Conservation (phyloP, 2,888 invertebrate genomes). For the Heliconius erato region DNA sequence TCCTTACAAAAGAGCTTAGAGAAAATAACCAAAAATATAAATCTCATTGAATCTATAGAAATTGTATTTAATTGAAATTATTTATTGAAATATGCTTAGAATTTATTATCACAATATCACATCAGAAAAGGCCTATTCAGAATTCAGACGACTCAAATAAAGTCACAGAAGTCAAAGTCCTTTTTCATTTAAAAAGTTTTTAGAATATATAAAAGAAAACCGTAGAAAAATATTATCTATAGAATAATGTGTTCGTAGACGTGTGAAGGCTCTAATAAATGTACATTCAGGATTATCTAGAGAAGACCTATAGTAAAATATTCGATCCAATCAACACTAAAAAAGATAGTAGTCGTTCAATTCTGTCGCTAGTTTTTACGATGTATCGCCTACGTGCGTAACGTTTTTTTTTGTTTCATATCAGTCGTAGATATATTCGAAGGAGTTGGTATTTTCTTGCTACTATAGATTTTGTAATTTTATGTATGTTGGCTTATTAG, state of each 20-base stretch:
- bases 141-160: background rate
- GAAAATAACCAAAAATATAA: conserved; percentile 6
- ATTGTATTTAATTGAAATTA: conserved; percentile 6
- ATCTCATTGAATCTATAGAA: background rate
- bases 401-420: conserved; percentile 11
- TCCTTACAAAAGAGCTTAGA: background rate
- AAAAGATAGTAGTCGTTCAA: conserved; percentile 39
- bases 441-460: background rate
- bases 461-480: background rate
- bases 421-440: background rate
- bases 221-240: background rate
- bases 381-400: conserved; percentile 15
- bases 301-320: conserved; percentile 42
- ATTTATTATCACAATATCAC: conserved; percentile 3
- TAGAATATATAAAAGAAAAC: conserved; percentile 21
- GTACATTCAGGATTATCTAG: conserved; percentile 32
- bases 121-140: background rate
- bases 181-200: background rate
- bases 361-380: conserved; percentile 40
- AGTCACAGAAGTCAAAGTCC: background rate
- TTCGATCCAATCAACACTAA: conserved; percentile 49
- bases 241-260: conserved; percentile 14
- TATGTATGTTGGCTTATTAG: background rate
- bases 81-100: conserved; percentile 15
- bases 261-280: conserved; percentile 35